Evolutionary conservation across 2,113 vertebrate genomes (phyloP).

Genomic region (Chionomys nivalis): DNA sequence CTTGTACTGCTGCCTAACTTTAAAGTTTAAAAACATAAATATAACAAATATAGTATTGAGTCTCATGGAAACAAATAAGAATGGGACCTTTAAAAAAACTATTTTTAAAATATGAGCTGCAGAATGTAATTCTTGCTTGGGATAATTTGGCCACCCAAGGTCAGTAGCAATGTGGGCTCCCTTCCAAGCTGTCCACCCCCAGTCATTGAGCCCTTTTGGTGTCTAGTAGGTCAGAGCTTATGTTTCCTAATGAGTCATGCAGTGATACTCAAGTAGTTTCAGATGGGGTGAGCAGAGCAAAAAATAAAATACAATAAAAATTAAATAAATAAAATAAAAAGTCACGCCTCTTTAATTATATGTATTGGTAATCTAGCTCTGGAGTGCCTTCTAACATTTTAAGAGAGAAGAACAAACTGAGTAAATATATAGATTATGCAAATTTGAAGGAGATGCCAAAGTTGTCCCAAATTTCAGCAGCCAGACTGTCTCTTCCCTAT

Average conservation of each 20-base stretch:
- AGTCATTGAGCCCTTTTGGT: conserved; percentile 49
- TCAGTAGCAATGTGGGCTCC: conserved; percentile 51
- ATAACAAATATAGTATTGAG: conserved; percentile 59
- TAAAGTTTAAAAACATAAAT: conserved; percentile 59
- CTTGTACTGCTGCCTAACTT: conserved; percentile 60
- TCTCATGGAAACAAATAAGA: conserved; percentile 62
- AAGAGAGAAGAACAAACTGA: conserved; percentile 20
- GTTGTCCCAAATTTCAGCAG: conserved; percentile 75
- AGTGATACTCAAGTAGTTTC: conserved; percentile 36
- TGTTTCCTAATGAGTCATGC: conserved; percentile 75
- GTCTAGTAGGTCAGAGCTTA: conserved; percentile 62
- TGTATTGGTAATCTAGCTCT: conserved; percentile 57
- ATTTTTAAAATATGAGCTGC: conserved; percentile 9
- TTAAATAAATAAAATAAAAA: not conserved
- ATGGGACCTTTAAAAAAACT: conserved; percentile 28
- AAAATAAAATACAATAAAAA: conserved; percentile 4
- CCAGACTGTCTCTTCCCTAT: conserved; percentile 36
- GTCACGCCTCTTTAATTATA: conserved; percentile 71
- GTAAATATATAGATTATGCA: conserved; percentile 51
- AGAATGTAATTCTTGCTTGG: conserved; percentile 42
- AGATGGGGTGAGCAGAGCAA: conserved; percentile 59
- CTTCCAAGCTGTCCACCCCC: conserved; percentile 69
- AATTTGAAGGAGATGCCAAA: conserved; percentile 26
- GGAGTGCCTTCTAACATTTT: conserved; percentile 65
- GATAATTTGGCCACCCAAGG: conserved; percentile 57